Evolutionary conservation across 2,888 invertebrate species (phyloP).

Genomic region (Lissonota sp.): DNA sequence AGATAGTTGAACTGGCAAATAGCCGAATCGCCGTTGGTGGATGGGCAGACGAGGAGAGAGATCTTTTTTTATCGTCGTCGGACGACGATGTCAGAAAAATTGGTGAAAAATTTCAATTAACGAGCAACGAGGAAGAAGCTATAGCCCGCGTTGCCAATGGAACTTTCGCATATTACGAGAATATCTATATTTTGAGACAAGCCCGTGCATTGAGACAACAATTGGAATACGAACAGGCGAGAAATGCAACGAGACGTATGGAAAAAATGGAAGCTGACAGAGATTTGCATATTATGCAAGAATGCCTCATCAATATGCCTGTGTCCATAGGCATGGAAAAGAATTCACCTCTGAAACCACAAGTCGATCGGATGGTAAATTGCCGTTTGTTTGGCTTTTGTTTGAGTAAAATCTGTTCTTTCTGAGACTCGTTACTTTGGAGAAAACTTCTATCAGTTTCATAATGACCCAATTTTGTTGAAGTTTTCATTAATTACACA

Average conservation of each 20-base stretch:
- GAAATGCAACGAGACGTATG: slow-evolving; percentile 69
- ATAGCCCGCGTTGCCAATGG: slow-evolving; percentile 89
- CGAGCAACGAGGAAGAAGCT: slow-evolving; percentile 87
- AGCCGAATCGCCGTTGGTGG: slow-evolving; percentile 89
- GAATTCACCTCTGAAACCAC: slow-evolving; percentile 91
- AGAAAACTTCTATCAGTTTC: no score
- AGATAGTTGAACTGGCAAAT: slow-evolving; percentile 88
- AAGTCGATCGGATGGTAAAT: slow-evolving; percentile 87
- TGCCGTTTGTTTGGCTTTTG: no score
- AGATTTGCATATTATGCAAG: slow-evolving; percentile 92
- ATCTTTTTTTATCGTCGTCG: slow-evolving; percentile 89
- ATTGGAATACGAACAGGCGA: slow-evolving; percentile 76
- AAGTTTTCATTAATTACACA: no score
- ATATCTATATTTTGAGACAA: slow-evolving; percentile 89
- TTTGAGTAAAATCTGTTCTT: no score
- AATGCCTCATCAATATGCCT: slow-evolving; percentile 92
- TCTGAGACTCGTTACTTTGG: no score
- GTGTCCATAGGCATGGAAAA: slow-evolving; percentile 92
- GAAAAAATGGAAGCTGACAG: slow-evolving; percentile 79
- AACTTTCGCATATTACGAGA: slow-evolving; percentile 92
- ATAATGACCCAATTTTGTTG: no score
- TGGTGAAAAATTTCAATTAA: slow-evolving; percentile 88
- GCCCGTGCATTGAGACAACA: slow-evolving; percentile 87
- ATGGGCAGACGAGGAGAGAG: slow-evolving; percentile 89
- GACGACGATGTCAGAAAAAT: slow-evolving; percentile 89